These are phyloP conservation scores for Syrphus vitripennis DNA, from an alignment of 2,888 invertebrate species.

Conservation along the genomic window DNA sequence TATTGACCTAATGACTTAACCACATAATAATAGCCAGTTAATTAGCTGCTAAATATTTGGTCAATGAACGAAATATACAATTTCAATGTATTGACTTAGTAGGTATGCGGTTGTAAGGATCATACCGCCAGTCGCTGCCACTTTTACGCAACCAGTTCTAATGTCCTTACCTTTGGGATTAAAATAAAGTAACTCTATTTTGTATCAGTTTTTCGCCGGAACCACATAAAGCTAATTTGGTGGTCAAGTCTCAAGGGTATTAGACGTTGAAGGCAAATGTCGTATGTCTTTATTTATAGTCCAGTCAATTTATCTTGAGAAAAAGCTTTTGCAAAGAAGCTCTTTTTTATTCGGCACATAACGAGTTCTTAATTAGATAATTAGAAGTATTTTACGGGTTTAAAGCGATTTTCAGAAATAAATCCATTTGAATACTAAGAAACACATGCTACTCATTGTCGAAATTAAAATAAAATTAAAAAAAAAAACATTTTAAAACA, in stretches of 20 bases:
- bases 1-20: constrained; percentile 50
- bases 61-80: constrained; percentile 44
- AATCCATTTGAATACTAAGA: no score
- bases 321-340: no score
- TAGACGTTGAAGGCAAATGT: not conserved
- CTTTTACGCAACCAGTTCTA: no score
- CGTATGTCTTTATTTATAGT: not conserved
- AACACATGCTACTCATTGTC: no score
- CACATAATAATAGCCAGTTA: constrained; percentile 56
- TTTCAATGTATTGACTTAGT: constrained; percentile 49
- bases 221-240: not conserved
- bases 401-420: no score
- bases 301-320: not conserved
- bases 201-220: not conserved
- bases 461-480: no score
- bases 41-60: constrained; percentile 59
- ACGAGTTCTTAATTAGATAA: no score
- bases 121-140: no score
- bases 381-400: no score
- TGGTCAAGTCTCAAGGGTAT: not conserved
- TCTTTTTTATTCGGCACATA: no score
- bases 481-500: no score
- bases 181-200: not conserved
- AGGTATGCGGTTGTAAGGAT: no score
- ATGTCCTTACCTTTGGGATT: not conserved